These are phyloP conservation scores for Loris lydekkerianus DNA, from an alignment of 2,797 vertebrate genomes.

Conservation along the genomic window DNA sequence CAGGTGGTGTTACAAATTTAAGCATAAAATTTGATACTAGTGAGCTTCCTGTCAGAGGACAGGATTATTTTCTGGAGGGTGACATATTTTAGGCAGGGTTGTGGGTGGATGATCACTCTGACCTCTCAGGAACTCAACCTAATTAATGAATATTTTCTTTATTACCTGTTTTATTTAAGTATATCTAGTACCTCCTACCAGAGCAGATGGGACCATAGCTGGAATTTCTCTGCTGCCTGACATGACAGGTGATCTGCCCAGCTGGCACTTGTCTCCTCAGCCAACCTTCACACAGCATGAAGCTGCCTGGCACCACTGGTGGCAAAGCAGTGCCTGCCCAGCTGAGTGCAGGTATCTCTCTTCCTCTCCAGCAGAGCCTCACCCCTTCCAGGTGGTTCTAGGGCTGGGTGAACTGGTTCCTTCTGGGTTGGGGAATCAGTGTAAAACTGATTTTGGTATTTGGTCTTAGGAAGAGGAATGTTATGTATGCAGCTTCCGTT, in stretches of 20 bases:
- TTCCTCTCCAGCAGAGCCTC: background rate
- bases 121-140: background rate
- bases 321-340: background rate
- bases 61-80: background rate
- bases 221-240: background rate
- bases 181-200: background rate
- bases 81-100: conserved; percentile 15
- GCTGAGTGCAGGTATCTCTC: background rate
- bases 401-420: background rate
- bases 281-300: background rate
- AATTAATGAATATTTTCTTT: background rate
- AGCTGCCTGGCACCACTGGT: background rate
- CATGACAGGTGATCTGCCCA: accelerated
- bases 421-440: background rate
- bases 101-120: background rate
- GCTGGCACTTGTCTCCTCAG: background rate
- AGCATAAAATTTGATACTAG: background rate
- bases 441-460: background rate
- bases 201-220: background rate
- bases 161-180: conserved; percentile 23
- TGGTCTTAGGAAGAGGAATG: background rate
- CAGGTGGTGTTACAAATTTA: conserved; percentile 50
- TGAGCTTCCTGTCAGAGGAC: conserved; percentile 57
- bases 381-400: background rate
- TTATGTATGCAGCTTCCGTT: background rate